These are phyloP conservation scores for Dromius quadrimaculatus DNA, from an alignment of 2,888 invertebrate genomes.

Conservation along the genomic window DNA sequence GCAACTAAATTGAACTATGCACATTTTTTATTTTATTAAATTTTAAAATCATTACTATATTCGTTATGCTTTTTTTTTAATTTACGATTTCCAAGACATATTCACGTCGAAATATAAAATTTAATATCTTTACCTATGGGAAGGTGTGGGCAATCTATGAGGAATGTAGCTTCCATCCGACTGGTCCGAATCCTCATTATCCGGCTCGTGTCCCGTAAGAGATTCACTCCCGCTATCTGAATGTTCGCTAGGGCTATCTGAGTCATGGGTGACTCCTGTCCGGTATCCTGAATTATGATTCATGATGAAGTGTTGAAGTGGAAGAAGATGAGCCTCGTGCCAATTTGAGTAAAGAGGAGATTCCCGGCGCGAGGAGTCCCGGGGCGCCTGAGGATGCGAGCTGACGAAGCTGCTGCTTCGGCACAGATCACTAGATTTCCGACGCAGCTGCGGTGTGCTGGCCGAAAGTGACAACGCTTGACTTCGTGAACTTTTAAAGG, in stretches of 20 bases:
- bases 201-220: slow-evolving; percentile 79
- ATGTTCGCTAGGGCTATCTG: slow-evolving; percentile 82
- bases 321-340: slow-evolving; percentile 83
- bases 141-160: slow-evolving; percentile 66
- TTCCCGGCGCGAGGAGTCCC: slow-evolving; percentile 63
- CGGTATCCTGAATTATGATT: slow-evolving; percentile 86
- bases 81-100: neutral
- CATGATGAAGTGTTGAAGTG: slow-evolving; percentile 88
- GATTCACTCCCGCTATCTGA: slow-evolving; percentile 81
- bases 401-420: slow-evolving; percentile 73
- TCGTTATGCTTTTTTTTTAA: neutral
- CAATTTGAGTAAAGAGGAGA: slow-evolving; percentile 79
- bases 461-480: slow-evolving; percentile 69
- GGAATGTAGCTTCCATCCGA: slow-evolving; percentile 77
- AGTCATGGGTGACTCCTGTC: slow-evolving; percentile 76
- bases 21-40: too few species aligned
- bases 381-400: slow-evolving; percentile 48
- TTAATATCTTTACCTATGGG: slow-evolving; percentile 40
- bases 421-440: slow-evolving; percentile 68
- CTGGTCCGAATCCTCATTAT: slow-evolving; percentile 82
- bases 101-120: neutral
- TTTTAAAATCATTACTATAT: too few species aligned
- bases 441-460: slow-evolving; percentile 74
- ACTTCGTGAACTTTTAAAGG: slow-evolving; percentile 57
- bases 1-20: too few species aligned